These are phyloP conservation scores for Epinotia bilunana DNA, from an alignment of 2,888 invertebrate genomes.

Conservation along the genomic window DNA sequence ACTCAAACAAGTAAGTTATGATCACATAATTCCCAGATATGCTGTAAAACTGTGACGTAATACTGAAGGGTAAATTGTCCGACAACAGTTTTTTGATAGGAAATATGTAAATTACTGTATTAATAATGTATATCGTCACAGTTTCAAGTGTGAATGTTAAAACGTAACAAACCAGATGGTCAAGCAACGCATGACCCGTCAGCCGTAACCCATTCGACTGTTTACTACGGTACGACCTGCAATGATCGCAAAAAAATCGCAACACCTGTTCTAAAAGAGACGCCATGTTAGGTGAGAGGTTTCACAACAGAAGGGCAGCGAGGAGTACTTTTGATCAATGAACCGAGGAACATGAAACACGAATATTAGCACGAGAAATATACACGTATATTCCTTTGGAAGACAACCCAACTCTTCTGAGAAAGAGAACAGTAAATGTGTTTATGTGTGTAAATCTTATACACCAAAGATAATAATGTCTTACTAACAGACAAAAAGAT, in stretches of 20 bases:
- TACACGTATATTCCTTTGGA: neutral
- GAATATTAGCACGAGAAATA: neutral
- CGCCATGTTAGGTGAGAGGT: constrained; percentile 34
- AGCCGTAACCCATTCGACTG: constrained; percentile 65
- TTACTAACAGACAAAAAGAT: no score
- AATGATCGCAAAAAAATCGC: constrained; percentile 75
- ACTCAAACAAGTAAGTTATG: constrained; percentile 53
- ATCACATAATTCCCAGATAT: constrained; percentile 54
- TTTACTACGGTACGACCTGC: constrained; percentile 74
- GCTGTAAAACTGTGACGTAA: constrained; percentile 47
- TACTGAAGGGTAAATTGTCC: constrained; percentile 1
- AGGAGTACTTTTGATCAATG: constrained; percentile 23
- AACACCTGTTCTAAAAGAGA: constrained; percentile 47
- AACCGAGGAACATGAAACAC: neutral
- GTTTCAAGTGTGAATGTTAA: constrained; percentile 47
- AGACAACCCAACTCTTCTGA: neutral
- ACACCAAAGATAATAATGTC: no score
- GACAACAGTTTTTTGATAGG: neutral
- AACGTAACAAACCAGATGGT: constrained; percentile 78
- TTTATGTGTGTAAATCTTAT: no score
- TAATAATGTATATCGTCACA: constrained; percentile 20
- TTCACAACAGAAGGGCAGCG: constrained; percentile 24
- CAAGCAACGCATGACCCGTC: constrained; percentile 75
- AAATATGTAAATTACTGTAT: neutral
- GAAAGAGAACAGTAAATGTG: no score